A percentile compares a stretch with the other conserved stretches of the same genome.
phyloP scores from a whole-genome alignment of 2,888 invertebrate genomes.

The Latheticus oryzae region DNA sequence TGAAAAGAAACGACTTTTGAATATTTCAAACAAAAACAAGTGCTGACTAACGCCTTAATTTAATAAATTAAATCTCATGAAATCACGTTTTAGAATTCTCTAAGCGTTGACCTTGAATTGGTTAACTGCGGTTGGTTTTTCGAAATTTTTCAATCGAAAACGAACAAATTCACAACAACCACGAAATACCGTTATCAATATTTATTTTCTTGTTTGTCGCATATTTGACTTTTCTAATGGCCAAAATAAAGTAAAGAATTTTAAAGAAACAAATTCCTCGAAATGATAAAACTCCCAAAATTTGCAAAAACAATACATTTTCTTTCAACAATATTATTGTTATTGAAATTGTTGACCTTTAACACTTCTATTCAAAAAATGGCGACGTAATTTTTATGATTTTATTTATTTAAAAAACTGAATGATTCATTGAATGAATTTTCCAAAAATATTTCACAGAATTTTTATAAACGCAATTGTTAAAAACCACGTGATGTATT shows the following conservation, averaged over 20 bases:
- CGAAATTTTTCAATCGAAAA: conserved; percentile 28
- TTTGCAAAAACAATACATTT: no score
- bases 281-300: no score
- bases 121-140: conserved; percentile 26
- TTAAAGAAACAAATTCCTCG: no score
- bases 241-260: not conserved
- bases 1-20: conserved; percentile 7
- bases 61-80: conserved; percentile 29
- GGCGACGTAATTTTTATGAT: no score
- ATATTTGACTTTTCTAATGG: not conserved
- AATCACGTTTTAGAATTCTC: conserved; percentile 28
- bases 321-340: no score
- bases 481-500: no score
- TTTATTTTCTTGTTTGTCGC: conserved; percentile 27
- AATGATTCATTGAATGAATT: no score
- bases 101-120: conserved; percentile 21
- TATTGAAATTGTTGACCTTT: no score
- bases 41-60: conserved; percentile 36
- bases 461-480: no score
- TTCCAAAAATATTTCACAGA: no score
- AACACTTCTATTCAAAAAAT: no score
- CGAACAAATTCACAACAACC: conserved; percentile 21
- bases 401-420: no score
- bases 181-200: conserved; percentile 29
- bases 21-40: conserved; percentile 28